A percentile compares a stretch with the other conserved stretches of the same genome.
Conservation (phyloP, 2,113 vertebrate genomes). For the Melanocharis versteri region DNA sequence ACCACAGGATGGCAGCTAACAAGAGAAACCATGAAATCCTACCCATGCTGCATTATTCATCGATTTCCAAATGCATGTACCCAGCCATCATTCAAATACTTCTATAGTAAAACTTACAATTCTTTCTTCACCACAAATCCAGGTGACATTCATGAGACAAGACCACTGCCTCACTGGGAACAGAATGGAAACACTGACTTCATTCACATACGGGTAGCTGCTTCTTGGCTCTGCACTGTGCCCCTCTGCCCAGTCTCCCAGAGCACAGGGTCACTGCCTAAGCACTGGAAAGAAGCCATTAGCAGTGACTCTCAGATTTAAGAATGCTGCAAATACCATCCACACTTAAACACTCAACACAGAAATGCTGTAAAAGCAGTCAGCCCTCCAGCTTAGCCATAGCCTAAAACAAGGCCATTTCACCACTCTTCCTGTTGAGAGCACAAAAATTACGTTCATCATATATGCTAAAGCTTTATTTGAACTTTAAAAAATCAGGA, state of each 20-base stretch:
- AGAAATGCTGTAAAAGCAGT: background rate
- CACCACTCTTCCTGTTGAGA: background rate
- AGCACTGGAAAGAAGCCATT: background rate
- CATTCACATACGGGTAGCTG: background rate
- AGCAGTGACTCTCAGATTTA: background rate
- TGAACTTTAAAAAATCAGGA: background rate
- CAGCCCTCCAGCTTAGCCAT: background rate
- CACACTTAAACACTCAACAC: background rate
- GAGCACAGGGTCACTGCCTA: accelerated
- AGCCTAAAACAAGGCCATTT: background rate
- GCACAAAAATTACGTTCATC: background rate
- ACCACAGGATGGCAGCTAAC: background rate
- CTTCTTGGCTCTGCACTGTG: background rate
- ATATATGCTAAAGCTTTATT: background rate
- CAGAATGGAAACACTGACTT: background rate
- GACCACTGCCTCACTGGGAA: background rate
- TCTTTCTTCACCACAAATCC: background rate
- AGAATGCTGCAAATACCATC: background rate
- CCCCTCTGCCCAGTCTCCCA: background rate
- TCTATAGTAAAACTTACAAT: background rate
- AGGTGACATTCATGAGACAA: background rate
- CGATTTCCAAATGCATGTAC: background rate
- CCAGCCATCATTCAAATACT: background rate
- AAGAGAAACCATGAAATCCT: background rate
- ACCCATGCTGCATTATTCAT: background rate